A percentile compares a stretch with the other conserved stretches of the same genome.
phyloP scores from a whole-genome alignment of 2,113 vertebrate genomes.

The Tragulus kanchil region DNA sequence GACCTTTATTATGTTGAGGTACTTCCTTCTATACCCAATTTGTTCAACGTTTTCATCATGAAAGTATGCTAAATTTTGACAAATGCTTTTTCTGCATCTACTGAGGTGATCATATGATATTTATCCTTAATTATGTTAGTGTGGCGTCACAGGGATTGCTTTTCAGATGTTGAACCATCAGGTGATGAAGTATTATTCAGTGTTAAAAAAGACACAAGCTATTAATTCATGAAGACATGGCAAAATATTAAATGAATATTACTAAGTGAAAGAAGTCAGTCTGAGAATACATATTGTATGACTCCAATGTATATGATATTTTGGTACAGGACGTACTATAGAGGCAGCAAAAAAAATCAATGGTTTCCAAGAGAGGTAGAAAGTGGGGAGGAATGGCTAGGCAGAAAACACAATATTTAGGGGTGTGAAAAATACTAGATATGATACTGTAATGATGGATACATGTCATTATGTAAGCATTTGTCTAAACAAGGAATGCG shows the following conservation, averaged over 20 bases:
- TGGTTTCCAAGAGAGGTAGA: not conserved
- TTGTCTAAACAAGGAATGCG: not conserved
- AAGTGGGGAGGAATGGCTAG: not conserved
- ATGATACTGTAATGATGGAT: not conserved
- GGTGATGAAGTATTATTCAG: not conserved
- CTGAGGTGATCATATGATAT: not conserved
- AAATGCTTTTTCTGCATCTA: not conserved
- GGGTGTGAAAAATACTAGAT: not conserved
- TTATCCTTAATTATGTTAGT: not conserved
- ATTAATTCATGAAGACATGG: not conserved
- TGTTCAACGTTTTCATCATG: not conserved
- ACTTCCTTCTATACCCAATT: not conserved
- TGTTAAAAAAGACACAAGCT: not conserved
- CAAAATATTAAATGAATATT: not conserved
- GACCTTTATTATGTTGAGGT: not conserved
- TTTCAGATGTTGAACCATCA: not conserved
- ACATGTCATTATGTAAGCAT: not conserved
- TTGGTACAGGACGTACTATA: not conserved
- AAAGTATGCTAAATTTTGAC: not conserved
- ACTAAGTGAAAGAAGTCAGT: not conserved
- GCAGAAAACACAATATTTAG: not conserved
- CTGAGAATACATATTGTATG: not conserved
- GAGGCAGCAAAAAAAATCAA: not conserved
- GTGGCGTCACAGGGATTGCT: not conserved
- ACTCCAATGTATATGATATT: not conserved